Conservation (phyloP, 2,113 vertebrate genomes). For the Mastomys coucha region DNA sequence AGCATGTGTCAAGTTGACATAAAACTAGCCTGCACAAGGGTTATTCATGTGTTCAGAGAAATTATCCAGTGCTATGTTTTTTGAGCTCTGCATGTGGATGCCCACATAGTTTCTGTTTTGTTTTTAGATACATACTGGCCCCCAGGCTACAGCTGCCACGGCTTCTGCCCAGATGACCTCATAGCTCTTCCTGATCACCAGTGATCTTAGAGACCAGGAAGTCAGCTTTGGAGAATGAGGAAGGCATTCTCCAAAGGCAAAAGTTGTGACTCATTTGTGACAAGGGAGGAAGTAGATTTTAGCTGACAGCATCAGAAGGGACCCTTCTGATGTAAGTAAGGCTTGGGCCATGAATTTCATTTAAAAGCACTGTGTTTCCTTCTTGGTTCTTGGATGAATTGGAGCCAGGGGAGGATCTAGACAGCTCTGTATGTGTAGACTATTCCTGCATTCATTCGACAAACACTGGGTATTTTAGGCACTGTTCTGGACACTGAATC, state of each 20-base stretch:
- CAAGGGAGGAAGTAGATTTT: not conserved
- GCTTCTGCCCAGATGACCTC: not conserved
- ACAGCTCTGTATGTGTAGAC: not conserved
- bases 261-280: not conserved
- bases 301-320: not conserved
- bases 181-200: not conserved
- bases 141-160: not conserved
- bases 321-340: not conserved
- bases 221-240: not conserved
- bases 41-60: not conserved
- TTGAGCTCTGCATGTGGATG: not conserved
- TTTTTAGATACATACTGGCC: not conserved
- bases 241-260: too few species aligned
- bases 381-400: not conserved
- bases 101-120: not conserved
- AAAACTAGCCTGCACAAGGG: not conserved
- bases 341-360: not conserved
- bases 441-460: not conserved
- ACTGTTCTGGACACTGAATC: not conserved
- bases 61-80: not conserved
- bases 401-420: not conserved
- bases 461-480: not conserved
- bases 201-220: not conserved
- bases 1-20: not conserved
- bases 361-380: not conserved